Evolutionary conservation across 92 coral and sea anemone species (phyloP).

Genomic region (Meandrina meandrites): DNA sequence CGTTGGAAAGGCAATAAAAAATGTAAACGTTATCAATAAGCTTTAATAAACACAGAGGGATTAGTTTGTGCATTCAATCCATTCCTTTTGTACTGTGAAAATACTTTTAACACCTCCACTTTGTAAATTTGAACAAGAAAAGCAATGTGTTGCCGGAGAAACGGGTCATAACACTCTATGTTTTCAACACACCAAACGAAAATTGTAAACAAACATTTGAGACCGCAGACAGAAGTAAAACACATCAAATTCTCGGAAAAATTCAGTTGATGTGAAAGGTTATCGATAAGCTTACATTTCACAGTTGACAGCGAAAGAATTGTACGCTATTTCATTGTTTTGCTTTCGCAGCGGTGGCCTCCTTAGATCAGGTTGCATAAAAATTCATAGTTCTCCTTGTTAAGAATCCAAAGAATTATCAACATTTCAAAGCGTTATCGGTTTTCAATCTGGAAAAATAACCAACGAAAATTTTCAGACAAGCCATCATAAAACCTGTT

Average conservation of each 20-base stretch:
- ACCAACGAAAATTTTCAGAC: neutral
- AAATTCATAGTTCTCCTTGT: neutral
- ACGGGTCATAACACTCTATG: slow-evolving; percentile 2
- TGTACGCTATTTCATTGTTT: neutral
- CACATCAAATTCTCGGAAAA: neutral
- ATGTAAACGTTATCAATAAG: neutral
- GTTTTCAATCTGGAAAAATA: neutral
- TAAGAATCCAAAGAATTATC: neutral
- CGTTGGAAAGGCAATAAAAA: neutral
- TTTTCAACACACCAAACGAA: neutral
- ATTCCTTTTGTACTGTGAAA: neutral
- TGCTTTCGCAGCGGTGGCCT: neutral
- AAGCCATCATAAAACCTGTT: neutral
- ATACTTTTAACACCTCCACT: neutral
- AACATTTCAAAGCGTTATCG: neutral
- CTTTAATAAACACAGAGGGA: slow-evolving; percentile 4
- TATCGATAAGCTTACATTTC: neutral
- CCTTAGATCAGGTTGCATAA: neutral
- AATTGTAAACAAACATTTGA: slow-evolving; percentile 16
- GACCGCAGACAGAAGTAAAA: neutral
- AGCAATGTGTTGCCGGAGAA: neutral
- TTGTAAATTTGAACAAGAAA: neutral
- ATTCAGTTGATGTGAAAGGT: neutral
- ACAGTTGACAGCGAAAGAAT: neutral
- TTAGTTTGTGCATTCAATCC: neutral